Evolutionary conservation across 2,797 vertebrate genomes (phyloP).

Genomic region (Vultur gryphus): DNA sequence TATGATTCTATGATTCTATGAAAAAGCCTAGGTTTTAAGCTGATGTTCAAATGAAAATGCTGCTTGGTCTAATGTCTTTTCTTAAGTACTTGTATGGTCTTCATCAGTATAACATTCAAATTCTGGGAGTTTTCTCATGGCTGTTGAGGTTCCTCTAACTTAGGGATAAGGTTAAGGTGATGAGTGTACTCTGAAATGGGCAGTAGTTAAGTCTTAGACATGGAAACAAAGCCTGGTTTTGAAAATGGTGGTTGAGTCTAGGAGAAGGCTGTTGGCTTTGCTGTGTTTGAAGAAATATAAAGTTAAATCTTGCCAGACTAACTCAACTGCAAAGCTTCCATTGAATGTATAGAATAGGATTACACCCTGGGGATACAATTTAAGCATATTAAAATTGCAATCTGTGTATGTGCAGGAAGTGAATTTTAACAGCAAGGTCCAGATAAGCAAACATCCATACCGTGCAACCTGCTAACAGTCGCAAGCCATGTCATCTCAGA

Average conservation of each 20-base stretch:
- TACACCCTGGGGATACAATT: background rate
- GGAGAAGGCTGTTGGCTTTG: background rate
- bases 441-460: background rate
- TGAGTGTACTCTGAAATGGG: background rate
- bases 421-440: background rate
- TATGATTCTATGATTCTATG: background rate
- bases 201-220: background rate
- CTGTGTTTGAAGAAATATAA: background rate
- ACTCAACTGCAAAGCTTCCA: background rate
- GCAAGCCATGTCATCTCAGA: background rate
- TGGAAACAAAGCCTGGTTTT: background rate
- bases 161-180: background rate
- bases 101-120: background rate
- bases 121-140: background rate
- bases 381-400: background rate
- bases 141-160: background rate
- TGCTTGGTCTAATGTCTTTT: background rate
- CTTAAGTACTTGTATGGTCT: background rate
- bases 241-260: background rate
- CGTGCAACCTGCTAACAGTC: background rate
- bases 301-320: background rate
- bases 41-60: background rate
- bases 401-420: background rate
- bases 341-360: background rate
- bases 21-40: background rate